These are phyloP conservation scores for Dryomyza anilis DNA, from an alignment of 2,888 invertebrate species.

Conservation along the genomic window DNA sequence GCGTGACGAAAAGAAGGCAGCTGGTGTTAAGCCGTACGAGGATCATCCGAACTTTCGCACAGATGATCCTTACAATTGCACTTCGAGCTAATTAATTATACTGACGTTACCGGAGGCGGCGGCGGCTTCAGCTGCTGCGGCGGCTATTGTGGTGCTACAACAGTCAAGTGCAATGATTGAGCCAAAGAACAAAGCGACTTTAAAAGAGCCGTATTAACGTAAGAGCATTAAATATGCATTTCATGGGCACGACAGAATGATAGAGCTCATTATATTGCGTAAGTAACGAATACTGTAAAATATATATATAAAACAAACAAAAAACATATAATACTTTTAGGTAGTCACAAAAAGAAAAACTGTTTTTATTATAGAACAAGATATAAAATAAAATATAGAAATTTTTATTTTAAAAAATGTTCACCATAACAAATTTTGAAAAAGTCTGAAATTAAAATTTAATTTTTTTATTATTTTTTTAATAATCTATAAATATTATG, in stretches of 20 bases:
- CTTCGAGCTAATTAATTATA: conserved; percentile 58
- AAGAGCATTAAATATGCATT: too few species aligned
- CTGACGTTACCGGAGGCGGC: neutral
- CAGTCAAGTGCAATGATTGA: neutral
- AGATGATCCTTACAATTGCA: conserved; percentile 61
- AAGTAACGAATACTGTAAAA: neutral
- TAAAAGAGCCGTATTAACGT: too few species aligned
- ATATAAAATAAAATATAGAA: neutral
- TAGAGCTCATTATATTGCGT: too few species aligned
- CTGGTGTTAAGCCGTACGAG: conserved; percentile 76
- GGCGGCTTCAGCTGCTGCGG: neutral
- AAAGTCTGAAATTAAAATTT: too few species aligned
- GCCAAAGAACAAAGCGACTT: neutral
- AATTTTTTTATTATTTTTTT: too few species aligned
- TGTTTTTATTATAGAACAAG: too few species aligned
- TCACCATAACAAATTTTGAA: too few species aligned
- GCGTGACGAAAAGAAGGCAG: conserved; percentile 73
- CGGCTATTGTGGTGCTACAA: neutral
- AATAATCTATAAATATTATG: too few species aligned
- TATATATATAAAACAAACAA: neutral
- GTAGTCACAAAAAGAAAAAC: neutral
- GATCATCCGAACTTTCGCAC: conserved; percentile 65
- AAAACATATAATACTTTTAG: neutral
- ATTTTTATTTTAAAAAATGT: too few species aligned
- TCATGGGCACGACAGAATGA: too few species aligned